Conservation (phyloP, 1,140 invertebrate genomes). For the Andrena cerasifolii region DNA sequence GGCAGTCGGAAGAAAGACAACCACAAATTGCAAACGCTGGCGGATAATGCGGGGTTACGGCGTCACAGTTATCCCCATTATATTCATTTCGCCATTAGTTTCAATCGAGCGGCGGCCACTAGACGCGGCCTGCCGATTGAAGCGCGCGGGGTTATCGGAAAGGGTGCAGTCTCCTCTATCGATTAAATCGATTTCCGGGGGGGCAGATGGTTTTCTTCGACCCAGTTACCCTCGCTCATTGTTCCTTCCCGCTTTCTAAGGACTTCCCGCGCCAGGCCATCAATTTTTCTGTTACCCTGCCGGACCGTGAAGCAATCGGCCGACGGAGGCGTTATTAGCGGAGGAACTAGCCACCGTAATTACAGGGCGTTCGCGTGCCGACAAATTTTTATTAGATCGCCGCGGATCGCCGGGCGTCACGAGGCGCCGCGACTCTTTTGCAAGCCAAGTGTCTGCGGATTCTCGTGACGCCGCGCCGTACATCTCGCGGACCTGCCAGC, state of each 20-base stretch:
- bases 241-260: slow-evolving; percentile 19
- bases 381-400: slow-evolving; percentile 65
- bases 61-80: slow-evolving; percentile 18
- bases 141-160: slow-evolving; percentile 4
- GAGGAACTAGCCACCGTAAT: slow-evolving; percentile 48
- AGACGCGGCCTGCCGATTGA: too few species aligned
- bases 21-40: slow-evolving; percentile 29
- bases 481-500: slow-evolving; percentile 32
- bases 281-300: slow-evolving; percentile 38
- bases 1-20: slow-evolving; percentile 15
- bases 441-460: neutral
- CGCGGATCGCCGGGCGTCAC: slow-evolving; percentile 27
- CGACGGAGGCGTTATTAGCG: slow-evolving; percentile 26
- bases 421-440: neutral
- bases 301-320: slow-evolving; percentile 22
- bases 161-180: neutral
- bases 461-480: slow-evolving; percentile 57
- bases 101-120: too few species aligned
- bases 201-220: slow-evolving; percentile 45
- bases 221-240: slow-evolving; percentile 27
- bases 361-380: slow-evolving; percentile 63
- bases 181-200: slow-evolving; percentile 47
- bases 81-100: slow-evolving; percentile 35
- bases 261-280: slow-evolving; percentile 11
- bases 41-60: slow-evolving; percentile 20